Percentiles rank a stretch among this genome's conserved stretches.
These are phyloP conservation scores for Mico argentatus DNA, from an alignment of 2,797 vertebrate species.

Conservation along the genomic window DNA sequence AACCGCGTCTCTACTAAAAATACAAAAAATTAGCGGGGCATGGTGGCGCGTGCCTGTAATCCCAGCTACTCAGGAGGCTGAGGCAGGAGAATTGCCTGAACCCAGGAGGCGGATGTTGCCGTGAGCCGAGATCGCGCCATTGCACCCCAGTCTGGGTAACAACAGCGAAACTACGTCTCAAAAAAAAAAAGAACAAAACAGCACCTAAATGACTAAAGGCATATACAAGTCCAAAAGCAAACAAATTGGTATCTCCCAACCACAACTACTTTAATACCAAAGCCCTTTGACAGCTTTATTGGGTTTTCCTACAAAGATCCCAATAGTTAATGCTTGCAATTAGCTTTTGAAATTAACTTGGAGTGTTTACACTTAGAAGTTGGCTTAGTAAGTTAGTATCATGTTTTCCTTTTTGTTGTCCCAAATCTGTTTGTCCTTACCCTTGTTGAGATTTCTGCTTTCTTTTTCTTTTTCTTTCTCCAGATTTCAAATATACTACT, in stretches of 20 bases:
- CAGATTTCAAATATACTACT: slow-evolving; percentile 41
- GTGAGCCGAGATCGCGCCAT: no score
- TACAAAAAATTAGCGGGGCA: no score
- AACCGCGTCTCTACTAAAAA: no score
- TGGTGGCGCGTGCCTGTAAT: no score
- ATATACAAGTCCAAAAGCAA: slow-evolving; percentile 41
- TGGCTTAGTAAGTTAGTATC: slow-evolving; percentile 40
- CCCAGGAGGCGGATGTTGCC: no score
- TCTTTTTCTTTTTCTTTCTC: slow-evolving; percentile 50
- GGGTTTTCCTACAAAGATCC: slow-evolving; percentile 56
- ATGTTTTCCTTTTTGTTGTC: slow-evolving; percentile 58
- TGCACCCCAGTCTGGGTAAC: no score
- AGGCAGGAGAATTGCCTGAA: no score
- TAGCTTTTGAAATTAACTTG: slow-evolving; percentile 64
- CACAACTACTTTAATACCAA: slow-evolving; percentile 32
- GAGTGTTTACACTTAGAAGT: slow-evolving; percentile 31
- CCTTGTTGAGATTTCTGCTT: slow-evolving; percentile 66
- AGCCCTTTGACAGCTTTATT: slow-evolving; percentile 59
- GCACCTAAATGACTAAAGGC: neutral
- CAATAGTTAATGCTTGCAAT: slow-evolving; percentile 48
- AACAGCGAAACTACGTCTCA: no score
- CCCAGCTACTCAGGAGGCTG: no score
- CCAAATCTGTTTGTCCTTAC: neutral
- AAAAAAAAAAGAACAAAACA: no score
- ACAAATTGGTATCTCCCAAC: slow-evolving; percentile 28